Conservation (phyloP, 2,797 vertebrate species). For the Aeoliscus strigatus region DNA sequence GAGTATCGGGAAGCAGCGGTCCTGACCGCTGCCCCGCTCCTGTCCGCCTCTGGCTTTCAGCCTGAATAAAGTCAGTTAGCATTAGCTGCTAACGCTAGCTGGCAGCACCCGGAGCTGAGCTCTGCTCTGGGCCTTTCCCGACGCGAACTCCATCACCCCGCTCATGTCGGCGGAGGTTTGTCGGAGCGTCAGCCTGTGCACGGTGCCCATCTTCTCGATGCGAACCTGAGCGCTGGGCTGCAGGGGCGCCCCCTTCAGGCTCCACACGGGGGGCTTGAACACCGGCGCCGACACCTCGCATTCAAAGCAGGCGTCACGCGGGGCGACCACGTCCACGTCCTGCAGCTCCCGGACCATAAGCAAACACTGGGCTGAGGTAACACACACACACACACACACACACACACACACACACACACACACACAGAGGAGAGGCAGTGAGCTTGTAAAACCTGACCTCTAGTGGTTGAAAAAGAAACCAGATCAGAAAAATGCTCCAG, state of each 20-base stretch:
- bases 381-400: too few relatives aligned
- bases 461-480: too few relatives aligned
- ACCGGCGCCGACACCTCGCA: constrained; percentile 73
- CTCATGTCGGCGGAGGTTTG: constrained; percentile 66
- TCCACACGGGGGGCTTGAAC: constrained; percentile 67
- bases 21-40: too few relatives aligned
- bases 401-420: too few relatives aligned
- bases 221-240: constrained; percentile 52
- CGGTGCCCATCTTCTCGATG: constrained; percentile 69
- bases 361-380: constrained; percentile 65
- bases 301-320: constrained; percentile 71
- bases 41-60: too few relatives aligned
- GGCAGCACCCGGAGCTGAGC: constrained; percentile 71
- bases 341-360: constrained; percentile 66
- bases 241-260: constrained; percentile 70
- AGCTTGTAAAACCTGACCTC: neutral
- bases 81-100: too few relatives aligned
- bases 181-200: constrained; percentile 72
- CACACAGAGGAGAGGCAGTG: too few relatives aligned
- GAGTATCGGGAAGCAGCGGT: too few relatives aligned
- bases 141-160: constrained; percentile 72
- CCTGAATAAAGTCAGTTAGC: too few relatives aligned
- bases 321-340: constrained; percentile 68
- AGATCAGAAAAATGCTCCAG: neutral
- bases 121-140: constrained; percentile 67